Base-by-base conservation (phyloP, 2,888 invertebrate species). In the Harpagoxenus sublaevis region DNA sequence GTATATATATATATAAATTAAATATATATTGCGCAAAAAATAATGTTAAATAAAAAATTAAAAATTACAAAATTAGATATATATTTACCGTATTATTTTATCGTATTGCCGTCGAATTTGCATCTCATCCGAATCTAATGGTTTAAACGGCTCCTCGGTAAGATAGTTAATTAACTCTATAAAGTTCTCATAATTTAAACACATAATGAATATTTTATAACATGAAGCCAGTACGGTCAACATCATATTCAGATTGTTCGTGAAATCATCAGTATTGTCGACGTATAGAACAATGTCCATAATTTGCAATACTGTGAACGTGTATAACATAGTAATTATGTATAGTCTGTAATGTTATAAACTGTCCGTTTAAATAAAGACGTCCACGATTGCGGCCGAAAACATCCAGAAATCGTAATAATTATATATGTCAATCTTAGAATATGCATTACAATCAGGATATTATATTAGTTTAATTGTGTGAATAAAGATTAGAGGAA, bases 171-270 rank as follows among this genome's bases (percentile, higher is more conserved):
- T 62, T 35, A 84, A 31, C 1, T 10, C 39, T n/a, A 23, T 12
- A n/a, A 84, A 35, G 5, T 63, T 62, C 8, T 78, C 35, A 18
- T 86, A 85, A 23, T 86, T 77, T 10, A 66, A 60, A 45, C 89
- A n/a, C 15, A 90, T 51, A 18, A 74, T 85, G 0, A 79, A 42
- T 15, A 83, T 74, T 85, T 91, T 91, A 12, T 57, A 85, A 53
- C 87, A 79, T 57, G 84, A 51, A 28, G 51, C 23, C 23, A 23
- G 23, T 23, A 23, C 23, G 23, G 23, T 23, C 23, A 23, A 31
- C 8, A 89, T n/a, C 79, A 89, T 84, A n/a, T 88, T 88, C 8
- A 86, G 57, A 79, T 81, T 86, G 5, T 89, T 85, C 0, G 87
- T 81, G 10, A 90, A 78, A 8, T 89, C 85, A 18, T 87, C 83